phyloP scores from a whole-genome alignment of 2,797 vertebrate genomes.

The Sebastes taczanowskii region DNA sequence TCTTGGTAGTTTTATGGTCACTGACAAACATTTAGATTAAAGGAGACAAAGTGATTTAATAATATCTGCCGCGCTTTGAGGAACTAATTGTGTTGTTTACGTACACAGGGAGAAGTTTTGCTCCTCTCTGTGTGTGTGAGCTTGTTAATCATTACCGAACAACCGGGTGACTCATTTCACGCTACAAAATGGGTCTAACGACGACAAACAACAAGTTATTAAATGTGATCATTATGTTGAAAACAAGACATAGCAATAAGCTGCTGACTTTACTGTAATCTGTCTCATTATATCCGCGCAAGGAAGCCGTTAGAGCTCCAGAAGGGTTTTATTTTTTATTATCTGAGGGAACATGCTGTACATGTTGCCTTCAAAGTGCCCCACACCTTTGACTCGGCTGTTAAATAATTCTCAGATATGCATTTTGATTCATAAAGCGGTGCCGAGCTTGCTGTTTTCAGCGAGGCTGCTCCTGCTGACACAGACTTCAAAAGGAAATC shows the following conservation, averaged over 20 bases:
- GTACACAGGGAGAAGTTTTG: conserved; percentile 19
- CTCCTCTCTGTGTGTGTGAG: not conserved
- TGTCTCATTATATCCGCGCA: not conserved
- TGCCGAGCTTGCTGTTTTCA: conserved; percentile 52
- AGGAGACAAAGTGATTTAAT: conserved; percentile 9
- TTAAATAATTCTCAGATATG: conserved; percentile 50
- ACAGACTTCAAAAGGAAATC: conserved; percentile 67
- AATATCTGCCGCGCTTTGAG: conserved; percentile 11
- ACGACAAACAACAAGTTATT: conserved; percentile 66
- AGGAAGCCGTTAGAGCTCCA: not conserved
- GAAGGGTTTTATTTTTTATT: not conserved
- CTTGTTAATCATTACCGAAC: conserved; percentile 62
- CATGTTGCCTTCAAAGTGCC: conserved; percentile 29
- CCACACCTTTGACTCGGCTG: conserved; percentile 30
- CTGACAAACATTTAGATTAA: not conserved
- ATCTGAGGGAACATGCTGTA: conserved; percentile 7
- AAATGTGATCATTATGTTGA: conserved; percentile 1
- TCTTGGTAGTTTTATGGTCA: not conserved
- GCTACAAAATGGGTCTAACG: conserved; percentile 48
- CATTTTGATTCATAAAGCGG: conserved; percentile 43
- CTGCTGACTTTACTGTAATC: not conserved
- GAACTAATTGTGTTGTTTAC: conserved; percentile 40
- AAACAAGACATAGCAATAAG: conserved; percentile 20
- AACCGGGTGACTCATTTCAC: conserved; percentile 40
- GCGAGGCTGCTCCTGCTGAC: conserved; percentile 58